Conservation (phyloP, 2,797 vertebrate species). For the Florisuga fusca region DNA sequence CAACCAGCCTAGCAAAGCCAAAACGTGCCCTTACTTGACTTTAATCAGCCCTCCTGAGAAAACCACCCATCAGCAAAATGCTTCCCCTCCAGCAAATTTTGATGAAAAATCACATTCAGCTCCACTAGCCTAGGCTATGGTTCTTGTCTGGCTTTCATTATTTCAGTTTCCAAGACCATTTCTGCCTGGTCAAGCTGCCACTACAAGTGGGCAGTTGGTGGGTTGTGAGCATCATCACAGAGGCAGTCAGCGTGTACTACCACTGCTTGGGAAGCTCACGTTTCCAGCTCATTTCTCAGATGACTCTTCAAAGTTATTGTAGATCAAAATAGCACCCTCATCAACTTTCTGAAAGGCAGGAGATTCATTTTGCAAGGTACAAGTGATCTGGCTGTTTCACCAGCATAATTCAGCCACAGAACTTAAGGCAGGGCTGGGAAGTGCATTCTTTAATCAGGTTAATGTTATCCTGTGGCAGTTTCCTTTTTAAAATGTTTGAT, state of each 20-base stretch:
- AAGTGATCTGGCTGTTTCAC: slow-evolving; percentile 14
- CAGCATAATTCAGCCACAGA: not conserved
- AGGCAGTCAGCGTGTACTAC: not conserved
- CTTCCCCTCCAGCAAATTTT: not conserved
- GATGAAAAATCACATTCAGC: not conserved
- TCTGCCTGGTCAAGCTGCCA: not conserved
- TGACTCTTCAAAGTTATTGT: not conserved
- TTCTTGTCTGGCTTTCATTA: not conserved
- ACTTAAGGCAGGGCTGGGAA: not conserved
- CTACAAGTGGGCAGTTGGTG: not conserved
- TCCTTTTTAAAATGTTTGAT: not conserved
- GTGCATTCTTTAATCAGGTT: slow-evolving; percentile 25
- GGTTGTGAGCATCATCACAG: not conserved
- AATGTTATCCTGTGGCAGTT: not conserved
- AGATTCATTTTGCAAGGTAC: not conserved
- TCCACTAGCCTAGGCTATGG: not conserved
- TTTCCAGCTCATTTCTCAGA: not conserved
- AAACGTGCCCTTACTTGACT: not conserved
- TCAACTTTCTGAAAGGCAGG: not conserved
- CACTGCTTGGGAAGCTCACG: not conserved
- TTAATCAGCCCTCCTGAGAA: not conserved
- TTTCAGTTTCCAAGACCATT: not conserved
- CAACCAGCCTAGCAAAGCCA: not conserved
- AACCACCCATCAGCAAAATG: not conserved
- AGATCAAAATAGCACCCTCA: not conserved